Evolutionary conservation across 2,888 invertebrate genomes (phyloP), one percentile per base, ranked within the genome.

Genomic region (Parnassius orleans): DNA sequence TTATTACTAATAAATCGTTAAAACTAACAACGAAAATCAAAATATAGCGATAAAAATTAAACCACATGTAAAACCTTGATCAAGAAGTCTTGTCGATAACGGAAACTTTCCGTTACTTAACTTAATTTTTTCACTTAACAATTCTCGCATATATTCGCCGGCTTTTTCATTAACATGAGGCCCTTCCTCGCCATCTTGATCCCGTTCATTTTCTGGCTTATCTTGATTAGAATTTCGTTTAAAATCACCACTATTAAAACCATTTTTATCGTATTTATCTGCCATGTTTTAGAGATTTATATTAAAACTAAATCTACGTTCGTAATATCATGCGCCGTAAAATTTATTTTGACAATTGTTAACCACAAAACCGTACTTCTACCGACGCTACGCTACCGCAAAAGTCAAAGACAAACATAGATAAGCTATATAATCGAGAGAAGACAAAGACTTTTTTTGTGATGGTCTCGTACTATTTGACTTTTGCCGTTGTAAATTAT

Each of bases 101-200:
- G 95, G 95, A 82, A 94, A 95, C 78, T 95, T 95, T 57, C 93
- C 90, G 69, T 93, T 88, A 71, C 93, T 95, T 69, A 95, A 87
- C 69, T 93, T 93, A 64, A 94, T 92, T 80, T 95, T 95, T 77
- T 96, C 96, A 56, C 93, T 93, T 65, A 96, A 79, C 63, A 96
- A 90, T 77, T 96, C 95, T 24, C 94, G 92, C 78, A 96, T 94
- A 77, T 96, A 96, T 86, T 96, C 96, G 61, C 93, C 95, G 79
- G 95, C 95, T 87, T 95, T 96, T 79, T 95, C 95, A 69, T 93
- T 93, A 64, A 94, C 12, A 48, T 48, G 41, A 56, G 92, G 84
- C 71, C 87, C 87, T 19, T 92, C 93, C 61, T 93, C 93, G 80
- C 92, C 90, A 87, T 92, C 90, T 92, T 93, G 87, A 61, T 75